These are phyloP conservation scores for Lota lota DNA, from an alignment of 2,113 vertebrate genomes.

Conservation along the genomic window DNA sequence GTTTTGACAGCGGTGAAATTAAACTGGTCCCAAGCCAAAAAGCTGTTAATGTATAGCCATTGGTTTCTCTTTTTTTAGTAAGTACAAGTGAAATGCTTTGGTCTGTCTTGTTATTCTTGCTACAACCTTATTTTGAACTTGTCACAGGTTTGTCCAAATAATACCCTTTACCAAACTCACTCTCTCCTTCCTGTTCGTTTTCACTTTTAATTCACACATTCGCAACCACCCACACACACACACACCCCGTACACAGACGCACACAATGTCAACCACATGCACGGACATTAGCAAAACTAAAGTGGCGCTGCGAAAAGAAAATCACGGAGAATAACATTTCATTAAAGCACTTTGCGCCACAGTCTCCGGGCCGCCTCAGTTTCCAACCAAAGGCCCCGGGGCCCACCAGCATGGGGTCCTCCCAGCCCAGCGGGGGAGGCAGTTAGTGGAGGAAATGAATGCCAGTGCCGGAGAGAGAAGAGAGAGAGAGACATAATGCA, in stretches of 20 bases:
- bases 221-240: neutral
- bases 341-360: constrained; percentile 19
- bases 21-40: neutral
- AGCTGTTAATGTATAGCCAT: neutral
- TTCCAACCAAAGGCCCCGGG: constrained; percentile 1
- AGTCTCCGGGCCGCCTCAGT: constrained; percentile 26
- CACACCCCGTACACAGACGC: no score
- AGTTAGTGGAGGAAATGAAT: constrained; percentile 38
- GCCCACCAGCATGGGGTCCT: constrained; percentile 21
- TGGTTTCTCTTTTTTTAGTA: neutral
- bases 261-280: neutral
- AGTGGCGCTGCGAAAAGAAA: neutral
- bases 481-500: constrained; percentile 1
- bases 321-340: constrained; percentile 25
- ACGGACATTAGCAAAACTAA: neutral
- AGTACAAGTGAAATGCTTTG: no score
- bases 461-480: constrained; percentile 10
- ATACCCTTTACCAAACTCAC: no score
- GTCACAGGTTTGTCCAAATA: no score
- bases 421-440: constrained; percentile 31
- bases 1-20: constrained; percentile 2
- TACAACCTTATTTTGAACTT: no score
- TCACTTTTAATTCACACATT: no score
- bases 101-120: no score
- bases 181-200: no score